Evolutionary conservation across 2,797 vertebrate genomes (phyloP).

Genomic region (Mycteria americana): DNA sequence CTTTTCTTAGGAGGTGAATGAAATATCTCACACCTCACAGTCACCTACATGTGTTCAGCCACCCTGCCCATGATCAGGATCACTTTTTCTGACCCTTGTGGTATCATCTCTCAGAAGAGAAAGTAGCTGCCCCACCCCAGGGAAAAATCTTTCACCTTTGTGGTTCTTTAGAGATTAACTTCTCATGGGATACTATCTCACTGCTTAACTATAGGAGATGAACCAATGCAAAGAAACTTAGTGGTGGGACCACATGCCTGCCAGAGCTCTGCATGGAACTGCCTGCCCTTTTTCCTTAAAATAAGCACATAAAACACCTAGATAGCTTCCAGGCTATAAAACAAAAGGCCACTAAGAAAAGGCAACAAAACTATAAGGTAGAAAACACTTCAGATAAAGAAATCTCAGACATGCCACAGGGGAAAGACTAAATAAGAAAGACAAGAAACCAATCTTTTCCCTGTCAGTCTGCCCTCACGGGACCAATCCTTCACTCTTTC

Average conservation of each 20-base stretch:
- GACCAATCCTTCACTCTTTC: constrained; percentile 15
- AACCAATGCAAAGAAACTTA: not conserved
- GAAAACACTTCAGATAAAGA: constrained; percentile 24
- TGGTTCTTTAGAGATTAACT: not conserved
- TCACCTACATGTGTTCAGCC: not conserved
- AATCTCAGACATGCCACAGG: constrained; percentile 2
- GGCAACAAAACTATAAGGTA: not conserved
- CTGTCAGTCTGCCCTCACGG: not conserved
- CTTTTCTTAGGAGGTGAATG: not conserved
- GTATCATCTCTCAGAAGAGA: not conserved
- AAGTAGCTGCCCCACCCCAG: not conserved
- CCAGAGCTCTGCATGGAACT: not conserved
- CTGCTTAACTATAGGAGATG: not conserved
- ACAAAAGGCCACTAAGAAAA: not conserved
- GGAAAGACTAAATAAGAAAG: constrained; percentile 15
- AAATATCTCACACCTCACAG: not conserved
- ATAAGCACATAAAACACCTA: not conserved
- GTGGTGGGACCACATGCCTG: not conserved
- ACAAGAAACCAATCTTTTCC: not conserved
- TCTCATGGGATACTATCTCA: not conserved
- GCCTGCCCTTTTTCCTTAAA: not conserved
- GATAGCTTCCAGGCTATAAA: not conserved
- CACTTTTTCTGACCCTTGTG: not conserved
- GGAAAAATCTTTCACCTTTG: not conserved
- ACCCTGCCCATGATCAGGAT: not conserved